These are phyloP conservation scores for Drosophila murphyi DNA, from an alignment of 1,140 invertebrate genomes.

Conservation along the genomic window DNA sequence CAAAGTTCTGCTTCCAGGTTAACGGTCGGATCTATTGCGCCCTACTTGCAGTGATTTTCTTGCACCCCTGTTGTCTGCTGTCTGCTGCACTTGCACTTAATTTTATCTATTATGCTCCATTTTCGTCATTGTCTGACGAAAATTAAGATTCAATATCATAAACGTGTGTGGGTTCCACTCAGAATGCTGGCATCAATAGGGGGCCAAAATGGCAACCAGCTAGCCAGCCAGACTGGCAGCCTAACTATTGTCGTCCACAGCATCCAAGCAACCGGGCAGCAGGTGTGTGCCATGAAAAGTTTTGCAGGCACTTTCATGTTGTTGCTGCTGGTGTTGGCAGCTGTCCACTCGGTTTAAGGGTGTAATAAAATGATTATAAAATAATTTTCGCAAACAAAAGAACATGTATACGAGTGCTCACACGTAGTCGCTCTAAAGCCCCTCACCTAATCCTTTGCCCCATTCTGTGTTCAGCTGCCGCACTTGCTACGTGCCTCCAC, in stretches of 20 bases:
- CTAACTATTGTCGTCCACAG: constrained; percentile 40
- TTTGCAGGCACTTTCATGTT: constrained; percentile 38
- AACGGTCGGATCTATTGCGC: constrained; percentile 2
- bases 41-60: constrained; percentile 3
- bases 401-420: constrained; percentile 45
- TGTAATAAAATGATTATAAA: constrained; percentile 83
- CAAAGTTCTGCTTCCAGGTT: constrained; percentile 1
- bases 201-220: constrained; percentile 51
- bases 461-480: constrained; percentile 23
- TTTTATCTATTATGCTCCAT: constrained; percentile 78
- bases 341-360: constrained; percentile 59
- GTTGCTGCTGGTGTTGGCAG: constrained; percentile 40
- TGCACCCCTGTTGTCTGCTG: constrained; percentile 33
- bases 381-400: constrained; percentile 79
- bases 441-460: background rate
- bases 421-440: constrained; percentile 28
- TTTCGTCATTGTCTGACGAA: constrained; percentile 79
- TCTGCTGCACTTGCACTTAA: constrained; percentile 80
- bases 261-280: constrained; percentile 46
- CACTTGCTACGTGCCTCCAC: constrained; percentile 53
- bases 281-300: constrained; percentile 65
- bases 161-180: constrained; percentile 31
- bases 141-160: constrained; percentile 81
- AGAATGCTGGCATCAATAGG: constrained; percentile 48
- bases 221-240: background rate